phyloP scores from a whole-genome alignment of 2,888 invertebrate genomes.

The Perizoma affinitatum region DNA sequence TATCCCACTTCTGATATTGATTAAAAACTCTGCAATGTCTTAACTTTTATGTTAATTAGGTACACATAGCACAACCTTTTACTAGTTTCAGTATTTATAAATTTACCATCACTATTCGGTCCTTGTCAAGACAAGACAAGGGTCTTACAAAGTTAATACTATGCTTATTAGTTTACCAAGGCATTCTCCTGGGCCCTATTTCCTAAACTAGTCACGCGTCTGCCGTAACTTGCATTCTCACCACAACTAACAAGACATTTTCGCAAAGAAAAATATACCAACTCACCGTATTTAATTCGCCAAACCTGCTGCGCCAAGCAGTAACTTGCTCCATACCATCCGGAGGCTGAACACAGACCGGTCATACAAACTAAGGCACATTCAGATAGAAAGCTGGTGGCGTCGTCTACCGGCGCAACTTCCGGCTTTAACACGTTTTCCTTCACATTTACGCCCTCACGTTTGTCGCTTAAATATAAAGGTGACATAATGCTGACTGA shows the following conservation, averaged over 20 bases:
- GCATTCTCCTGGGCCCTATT: constrained; percentile 1
- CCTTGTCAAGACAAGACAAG: not conserved
- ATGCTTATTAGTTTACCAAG: not conserved
- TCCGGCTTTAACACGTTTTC: not conserved
- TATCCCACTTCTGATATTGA: too few species aligned
- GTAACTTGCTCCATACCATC: constrained; percentile 19
- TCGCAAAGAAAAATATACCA: constrained; percentile 22
- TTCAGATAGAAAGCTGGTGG: constrained; percentile 4
- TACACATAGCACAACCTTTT: not conserved
- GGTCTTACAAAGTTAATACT: too few species aligned
- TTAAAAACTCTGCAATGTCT: too few species aligned
- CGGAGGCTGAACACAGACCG: constrained; percentile 17
- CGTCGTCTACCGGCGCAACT: not conserved
- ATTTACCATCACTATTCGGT: not conserved
- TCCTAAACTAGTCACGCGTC: constrained; percentile 4
- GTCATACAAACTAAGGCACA: constrained; percentile 7
- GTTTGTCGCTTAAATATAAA: too few species aligned
- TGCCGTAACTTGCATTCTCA: constrained; percentile 16
- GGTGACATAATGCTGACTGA: too few species aligned
- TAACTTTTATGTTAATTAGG: too few species aligned
- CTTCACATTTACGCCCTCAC: too few species aligned
- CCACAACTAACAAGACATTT: constrained; percentile 20
- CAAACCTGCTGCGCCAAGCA: constrained; percentile 25
- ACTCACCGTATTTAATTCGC: constrained; percentile 31
- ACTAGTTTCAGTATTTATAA: too few species aligned